These are phyloP conservation scores for Damaliscus lunatus DNA, from an alignment of 2,113 vertebrate species.

Conservation along the genomic window DNA sequence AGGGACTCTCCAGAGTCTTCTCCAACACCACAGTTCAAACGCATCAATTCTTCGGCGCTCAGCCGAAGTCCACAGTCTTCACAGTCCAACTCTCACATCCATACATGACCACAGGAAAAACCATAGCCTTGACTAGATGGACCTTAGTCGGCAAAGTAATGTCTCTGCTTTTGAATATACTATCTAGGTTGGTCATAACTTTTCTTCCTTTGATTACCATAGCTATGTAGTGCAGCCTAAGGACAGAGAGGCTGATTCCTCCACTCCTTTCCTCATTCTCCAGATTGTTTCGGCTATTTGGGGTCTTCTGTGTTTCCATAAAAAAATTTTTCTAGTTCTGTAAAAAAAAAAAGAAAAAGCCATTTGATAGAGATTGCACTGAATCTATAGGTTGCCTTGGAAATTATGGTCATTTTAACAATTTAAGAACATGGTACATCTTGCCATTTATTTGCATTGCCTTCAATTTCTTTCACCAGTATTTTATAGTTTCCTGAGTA, in stretches of 20 bases:
- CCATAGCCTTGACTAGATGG: too few species aligned
- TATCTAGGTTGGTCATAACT: too few species aligned
- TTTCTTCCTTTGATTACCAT: not conserved
- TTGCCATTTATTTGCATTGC: not conserved
- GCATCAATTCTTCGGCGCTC: too few species aligned
- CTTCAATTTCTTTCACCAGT: not conserved
- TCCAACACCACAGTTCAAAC: too few species aligned
- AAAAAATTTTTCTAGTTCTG: not conserved
- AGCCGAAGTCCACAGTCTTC: too few species aligned
- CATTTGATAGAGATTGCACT: not conserved
- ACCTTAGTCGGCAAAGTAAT: too few species aligned
- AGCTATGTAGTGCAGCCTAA: not conserved
- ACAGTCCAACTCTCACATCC: too few species aligned
- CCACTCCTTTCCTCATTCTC: not conserved
- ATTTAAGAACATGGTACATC: not conserved
- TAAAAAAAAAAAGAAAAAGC: not conserved
- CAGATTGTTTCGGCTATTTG: not conserved
- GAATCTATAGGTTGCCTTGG: not conserved
- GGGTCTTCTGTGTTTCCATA: not conserved
- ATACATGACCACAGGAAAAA: too few species aligned
- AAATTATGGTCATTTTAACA: not conserved
- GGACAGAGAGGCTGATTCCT: not conserved
- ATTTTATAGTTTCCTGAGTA: not conserved
- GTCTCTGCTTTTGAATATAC: too few species aligned
- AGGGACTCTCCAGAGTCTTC: too few species aligned